phyloP scores from a whole-genome alignment of 2,888 invertebrate species.

The Nomada ferruginata region DNA sequence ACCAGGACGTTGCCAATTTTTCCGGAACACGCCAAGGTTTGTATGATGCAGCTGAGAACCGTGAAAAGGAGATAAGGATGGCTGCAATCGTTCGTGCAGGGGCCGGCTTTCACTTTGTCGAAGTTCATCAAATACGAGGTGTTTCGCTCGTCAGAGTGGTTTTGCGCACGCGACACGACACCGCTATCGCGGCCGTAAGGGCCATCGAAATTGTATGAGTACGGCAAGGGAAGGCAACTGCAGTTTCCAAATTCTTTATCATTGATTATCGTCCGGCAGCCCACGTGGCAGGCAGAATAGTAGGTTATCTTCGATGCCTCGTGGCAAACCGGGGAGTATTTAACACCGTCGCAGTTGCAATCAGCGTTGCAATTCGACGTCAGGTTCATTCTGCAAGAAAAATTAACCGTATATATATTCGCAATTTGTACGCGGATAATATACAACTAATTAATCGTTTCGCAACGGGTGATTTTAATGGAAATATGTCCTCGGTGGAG shows the following conservation, averaged over 20 bases:
- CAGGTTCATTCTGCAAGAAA: slow-evolving; percentile 84
- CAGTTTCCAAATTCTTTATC: slow-evolving; percentile 80
- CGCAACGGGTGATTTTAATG: too few relatives aligned
- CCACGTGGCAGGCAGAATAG: slow-evolving; percentile 91
- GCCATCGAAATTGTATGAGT: slow-evolving; percentile 1
- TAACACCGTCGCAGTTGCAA: slow-evolving; percentile 87
- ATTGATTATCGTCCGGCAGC: slow-evolving; percentile 85
- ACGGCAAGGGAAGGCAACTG: slow-evolving; percentile 70
- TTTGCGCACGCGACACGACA: background rate
- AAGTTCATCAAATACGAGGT: slow-evolving; percentile 24
- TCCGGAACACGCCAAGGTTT: slow-evolving; percentile 88
- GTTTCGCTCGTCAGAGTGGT: slow-evolving; percentile 26
- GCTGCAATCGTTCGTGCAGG: slow-evolving; percentile 80
- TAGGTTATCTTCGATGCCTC: slow-evolving; percentile 86
- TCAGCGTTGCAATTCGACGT: slow-evolving; percentile 86
- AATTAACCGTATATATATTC: background rate
- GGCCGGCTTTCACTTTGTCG: slow-evolving; percentile 79
- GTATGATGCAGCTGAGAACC: slow-evolving; percentile 85
- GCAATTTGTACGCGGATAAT: too few relatives aligned
- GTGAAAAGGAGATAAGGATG: slow-evolving; percentile 84
- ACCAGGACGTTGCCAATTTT: slow-evolving; percentile 88
- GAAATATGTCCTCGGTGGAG: too few relatives aligned
- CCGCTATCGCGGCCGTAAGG: background rate
- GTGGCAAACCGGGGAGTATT: slow-evolving; percentile 89
- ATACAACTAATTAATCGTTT: too few relatives aligned